Conservation (phyloP, 2,888 invertebrate species). For the Hymenopus coronatus region DNA sequence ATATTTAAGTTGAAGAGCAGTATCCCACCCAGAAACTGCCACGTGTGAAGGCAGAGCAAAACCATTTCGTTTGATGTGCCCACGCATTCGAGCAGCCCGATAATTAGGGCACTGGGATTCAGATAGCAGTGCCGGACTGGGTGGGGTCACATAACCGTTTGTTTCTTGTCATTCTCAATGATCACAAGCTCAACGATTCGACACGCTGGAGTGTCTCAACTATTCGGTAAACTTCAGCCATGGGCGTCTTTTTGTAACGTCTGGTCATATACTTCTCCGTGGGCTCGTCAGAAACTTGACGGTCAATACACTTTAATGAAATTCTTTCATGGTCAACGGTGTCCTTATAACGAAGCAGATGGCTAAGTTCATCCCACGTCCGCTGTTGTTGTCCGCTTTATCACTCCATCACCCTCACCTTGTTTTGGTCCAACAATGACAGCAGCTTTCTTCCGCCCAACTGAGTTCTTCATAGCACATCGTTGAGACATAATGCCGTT, state of each 20-base stretch:
- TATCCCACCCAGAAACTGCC: no score
- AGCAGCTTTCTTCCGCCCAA: neutral
- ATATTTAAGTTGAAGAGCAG: neutral
- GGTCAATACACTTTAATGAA: neutral
- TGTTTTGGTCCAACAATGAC: neutral
- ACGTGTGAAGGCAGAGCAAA: neutral
- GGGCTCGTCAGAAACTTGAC: neutral
- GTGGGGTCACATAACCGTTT: neutral
- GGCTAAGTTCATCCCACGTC: neutral
- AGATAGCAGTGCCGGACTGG: neutral
- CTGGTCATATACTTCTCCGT: neutral
- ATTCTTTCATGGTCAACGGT: neutral
- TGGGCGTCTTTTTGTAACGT: neutral
- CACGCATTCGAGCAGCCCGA: neutral
- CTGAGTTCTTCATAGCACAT: neutral
- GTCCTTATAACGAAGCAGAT: neutral
- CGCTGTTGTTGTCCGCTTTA: neutral
- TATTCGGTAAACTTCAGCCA: neutral
- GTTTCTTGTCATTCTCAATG: neutral
- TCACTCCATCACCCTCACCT: neutral
- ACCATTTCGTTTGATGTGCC: neutral
- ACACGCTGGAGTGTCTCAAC: neutral
- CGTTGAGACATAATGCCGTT: neutral
- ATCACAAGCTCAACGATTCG: neutral
- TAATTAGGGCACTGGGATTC: neutral